phyloP scores from a whole-genome alignment of 2,797 vertebrate species.

The Gouania willdenowi region DNA sequence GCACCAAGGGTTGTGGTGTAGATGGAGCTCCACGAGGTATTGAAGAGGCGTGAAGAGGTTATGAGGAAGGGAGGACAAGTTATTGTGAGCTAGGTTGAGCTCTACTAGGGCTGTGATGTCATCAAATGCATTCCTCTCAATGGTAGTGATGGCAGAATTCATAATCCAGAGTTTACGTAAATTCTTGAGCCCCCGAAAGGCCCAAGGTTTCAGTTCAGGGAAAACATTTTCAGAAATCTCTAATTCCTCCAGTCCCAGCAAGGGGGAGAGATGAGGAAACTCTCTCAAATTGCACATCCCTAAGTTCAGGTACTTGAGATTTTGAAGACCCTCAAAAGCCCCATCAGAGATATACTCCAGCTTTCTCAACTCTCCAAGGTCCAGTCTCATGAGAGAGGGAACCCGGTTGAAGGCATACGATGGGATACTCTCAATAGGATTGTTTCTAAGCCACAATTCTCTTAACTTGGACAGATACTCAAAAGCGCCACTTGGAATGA shows the following conservation, averaged over 20 bases:
- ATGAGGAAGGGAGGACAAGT: constrained; percentile 92
- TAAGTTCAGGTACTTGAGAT: constrained; percentile 96
- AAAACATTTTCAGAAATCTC: constrained; percentile 98
- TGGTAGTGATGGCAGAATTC: constrained; percentile 90
- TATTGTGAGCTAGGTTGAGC: constrained; percentile 97
- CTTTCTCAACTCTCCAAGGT: constrained; percentile 93
- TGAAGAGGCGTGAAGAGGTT: constrained; percentile 93
- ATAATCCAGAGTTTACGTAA: constrained; percentile 97
- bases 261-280: constrained; percentile 88
- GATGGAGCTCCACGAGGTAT: constrained; percentile 92
- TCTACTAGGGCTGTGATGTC: constrained; percentile 92
- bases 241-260: constrained; percentile 91
- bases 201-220: constrained; percentile 86
- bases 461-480: constrained; percentile 96
- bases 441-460: constrained; percentile 96
- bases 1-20: constrained; percentile 97
- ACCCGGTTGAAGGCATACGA: constrained; percentile 97
- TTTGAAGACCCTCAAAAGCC: constrained; percentile 93
- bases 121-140: constrained; percentile 96
- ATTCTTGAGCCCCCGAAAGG: constrained; percentile 88
- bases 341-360: constrained; percentile 97
- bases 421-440: constrained; percentile 97
- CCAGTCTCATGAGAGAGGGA: constrained; percentile 93
- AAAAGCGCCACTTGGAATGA: constrained; percentile 95
- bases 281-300: constrained; percentile 95